These are phyloP conservation scores for Dasyprocta punctata DNA, from an alignment of 2,113 vertebrate genomes.

Conservation along the genomic window DNA sequence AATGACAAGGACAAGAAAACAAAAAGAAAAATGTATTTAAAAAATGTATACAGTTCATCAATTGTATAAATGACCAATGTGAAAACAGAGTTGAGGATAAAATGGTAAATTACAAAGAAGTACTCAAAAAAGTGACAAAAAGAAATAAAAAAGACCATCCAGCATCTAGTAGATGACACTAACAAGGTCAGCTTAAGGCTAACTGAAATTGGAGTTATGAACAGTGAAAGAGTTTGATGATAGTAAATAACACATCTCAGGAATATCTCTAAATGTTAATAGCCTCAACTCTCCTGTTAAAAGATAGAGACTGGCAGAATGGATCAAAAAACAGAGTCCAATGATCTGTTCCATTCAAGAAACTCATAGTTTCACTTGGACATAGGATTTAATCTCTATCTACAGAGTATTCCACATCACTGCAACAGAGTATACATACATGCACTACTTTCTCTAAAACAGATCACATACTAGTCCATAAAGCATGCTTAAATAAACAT, in stretches of 20 bases:
- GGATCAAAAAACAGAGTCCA: not conserved
- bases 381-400: not conserved
- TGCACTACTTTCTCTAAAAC: not conserved
- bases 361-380: not conserved
- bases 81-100: not conserved
- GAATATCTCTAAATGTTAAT: not conserved
- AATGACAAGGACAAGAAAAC: not conserved
- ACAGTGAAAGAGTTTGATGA: not conserved
- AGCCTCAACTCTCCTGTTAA: not conserved
- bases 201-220: not conserved
- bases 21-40: not conserved
- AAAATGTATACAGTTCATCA: not conserved
- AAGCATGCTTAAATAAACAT: not conserved
- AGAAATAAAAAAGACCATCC: not conserved
- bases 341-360: not conserved
- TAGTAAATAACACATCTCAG: not conserved
- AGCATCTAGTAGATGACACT: not conserved
- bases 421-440: not conserved
- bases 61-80: not conserved
- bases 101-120: not conserved
- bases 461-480: not conserved
- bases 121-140: not conserved
- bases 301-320: not conserved
- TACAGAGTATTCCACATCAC: not conserved
- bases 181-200: not conserved